Base-by-base conservation (phyloP, 1,140 invertebrate species). In the Conopomorpha cramerella region DNA sequence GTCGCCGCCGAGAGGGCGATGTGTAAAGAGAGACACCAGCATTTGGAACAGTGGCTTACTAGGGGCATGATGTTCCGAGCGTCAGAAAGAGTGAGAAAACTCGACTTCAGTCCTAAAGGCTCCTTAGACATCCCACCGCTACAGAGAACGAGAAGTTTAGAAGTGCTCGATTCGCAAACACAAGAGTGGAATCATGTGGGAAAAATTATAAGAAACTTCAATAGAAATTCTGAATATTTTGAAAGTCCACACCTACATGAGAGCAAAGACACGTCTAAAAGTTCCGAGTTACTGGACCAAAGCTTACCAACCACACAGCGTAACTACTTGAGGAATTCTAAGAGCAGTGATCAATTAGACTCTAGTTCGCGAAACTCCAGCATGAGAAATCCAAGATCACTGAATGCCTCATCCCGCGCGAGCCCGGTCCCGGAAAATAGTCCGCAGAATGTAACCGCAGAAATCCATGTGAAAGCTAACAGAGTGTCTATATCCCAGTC, bases 41-140 rank as follows among this genome's bases (percentile, higher is more conserved):
- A 86, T 46, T 72, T 91, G 15, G 85, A 88, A 43, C 85, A 89
- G 38, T 88, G 85, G 78, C 45, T 89, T 6, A 80, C 77, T 3
- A 58, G 85, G 34, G 82, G 82, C 8, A 81, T 79, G 3, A 76
- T 80, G 43, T 83, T 80, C 25, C 72, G 85, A 36, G 78, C 79
- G 17, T 85, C 80, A 19, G 84, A 84, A 51, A 77, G 81, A 46
- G 77, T 78, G 11, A 73, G 48, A 29, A 78, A 77, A 41, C 59
- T 71, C 32, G 78, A 80, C 59, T 71, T 77, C 49, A 66, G 79
- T 51, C 66, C 79, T 2, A 84, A 82, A 58, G 67, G 82, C 6
- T 81, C 82, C n/a, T 60, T 83, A 43, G 72, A 84, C 36, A 81
- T 80, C 49, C 78, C 81, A 17, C 81, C 84, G 1, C 59, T 86